phyloP scores from a whole-genome alignment of 2,888 invertebrate species.

The Acronicta aceris region DNA sequence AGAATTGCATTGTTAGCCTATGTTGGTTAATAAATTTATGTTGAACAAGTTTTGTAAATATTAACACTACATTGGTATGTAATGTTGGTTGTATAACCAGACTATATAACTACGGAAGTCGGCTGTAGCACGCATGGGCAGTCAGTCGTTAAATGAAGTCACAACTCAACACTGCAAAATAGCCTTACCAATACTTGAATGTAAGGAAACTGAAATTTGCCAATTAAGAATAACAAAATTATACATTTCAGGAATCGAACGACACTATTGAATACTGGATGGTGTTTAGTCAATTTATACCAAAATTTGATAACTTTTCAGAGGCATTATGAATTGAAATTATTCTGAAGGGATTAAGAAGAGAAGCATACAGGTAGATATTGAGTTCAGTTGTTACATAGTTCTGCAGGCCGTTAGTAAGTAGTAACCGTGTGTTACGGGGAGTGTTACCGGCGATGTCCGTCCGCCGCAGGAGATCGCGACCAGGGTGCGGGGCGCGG shows the following conservation, averaged over 20 bases:
- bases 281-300: constrained; percentile 22
- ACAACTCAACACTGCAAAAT: constrained; percentile 34
- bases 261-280: constrained; percentile 38
- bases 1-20: neutral
- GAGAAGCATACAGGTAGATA: neutral
- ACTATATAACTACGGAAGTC: constrained; percentile 44
- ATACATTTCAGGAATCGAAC: constrained; percentile 26
- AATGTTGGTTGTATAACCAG: constrained; percentile 47
- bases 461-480: constrained; percentile 58
- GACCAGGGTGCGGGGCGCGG: constrained; percentile 54
- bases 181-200: constrained; percentile 37
- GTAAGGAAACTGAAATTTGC: constrained; percentile 39
- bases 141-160: constrained; percentile 51
- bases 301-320: neutral
- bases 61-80: constrained; percentile 28
- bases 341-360: neutral
- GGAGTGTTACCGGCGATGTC: constrained; percentile 42
- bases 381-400: constrained; percentile 14
- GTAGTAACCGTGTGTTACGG: constrained; percentile 6
- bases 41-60: constrained; percentile 8
- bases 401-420: constrained; percentile 11
- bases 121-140: constrained; percentile 51
- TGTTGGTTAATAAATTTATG: neutral
- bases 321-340: neutral
- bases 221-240: constrained; percentile 20